Base-by-base conservation (phyloP, 53 echinoderm and acorn worm genomes). In the Stichopus horrens region DNA sequence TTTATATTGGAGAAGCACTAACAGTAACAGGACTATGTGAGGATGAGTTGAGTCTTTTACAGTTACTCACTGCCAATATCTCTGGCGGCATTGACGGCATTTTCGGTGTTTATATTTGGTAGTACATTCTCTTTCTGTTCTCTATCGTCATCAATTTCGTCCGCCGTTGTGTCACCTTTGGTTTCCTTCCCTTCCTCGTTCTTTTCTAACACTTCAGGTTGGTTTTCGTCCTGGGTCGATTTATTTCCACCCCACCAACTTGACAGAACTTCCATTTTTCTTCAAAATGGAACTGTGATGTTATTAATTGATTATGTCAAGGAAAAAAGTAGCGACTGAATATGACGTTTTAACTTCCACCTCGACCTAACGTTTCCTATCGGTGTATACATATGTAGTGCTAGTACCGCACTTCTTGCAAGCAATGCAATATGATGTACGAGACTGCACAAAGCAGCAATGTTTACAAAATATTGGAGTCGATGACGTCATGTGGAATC, bases 21-120 rank as follows among this genome's bases (percentile, higher is more conserved):
- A 37, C 37, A 37, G 37, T 37, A 37, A 37, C 37, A 37, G 37
- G 37, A 1, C 37, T 37, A 37, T 37, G 37, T 37, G 37, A 37
- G 37, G 37, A 37, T 37, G 37, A 37, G 37, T 37, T 37, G 37
- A 37, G 37, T 37, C 37, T 37, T 37, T 37, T 37, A 37, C 14
- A 18, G n/a, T 71, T 52, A 90, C 94, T 86, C 93, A 96, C 97
- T 96, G 89, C 97, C 97, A 89, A 95, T 95, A 84, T 95, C 93
- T 77, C 90, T 93, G 0, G 97, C 97, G 53, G 95, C 79, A 75
- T 90, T 92, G 3, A 96, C 60, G 8, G 97, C 97, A 23, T 90
- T 90, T 56, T 94, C 96, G 54, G 91, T 74, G 83, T 78, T 89
- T 9, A 54, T 57, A 16, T 9, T 75, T 8, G 18, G 67, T 76